Evolutionary conservation across 2,113 vertebrate genomes (phyloP).

Genomic region (Ictalurus furcatus): DNA sequence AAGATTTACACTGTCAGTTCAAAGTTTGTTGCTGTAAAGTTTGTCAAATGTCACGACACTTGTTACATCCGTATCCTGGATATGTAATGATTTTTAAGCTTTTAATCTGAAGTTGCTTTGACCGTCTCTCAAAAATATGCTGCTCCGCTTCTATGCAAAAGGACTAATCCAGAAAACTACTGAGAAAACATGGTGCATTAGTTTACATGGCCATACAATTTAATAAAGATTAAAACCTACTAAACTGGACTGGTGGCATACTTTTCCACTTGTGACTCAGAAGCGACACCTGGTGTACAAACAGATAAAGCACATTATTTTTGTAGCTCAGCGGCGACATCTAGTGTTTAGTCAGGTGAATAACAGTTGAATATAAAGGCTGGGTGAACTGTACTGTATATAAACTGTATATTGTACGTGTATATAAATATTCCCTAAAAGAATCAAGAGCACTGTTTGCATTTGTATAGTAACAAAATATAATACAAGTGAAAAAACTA

Average conservation of each 20-base stretch:
- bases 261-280: background rate
- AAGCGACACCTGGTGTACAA: background rate
- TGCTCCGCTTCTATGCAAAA: constrained; percentile 15
- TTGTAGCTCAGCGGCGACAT: background rate
- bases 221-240: background rate
- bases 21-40: background rate
- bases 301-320: background rate
- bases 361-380: background rate
- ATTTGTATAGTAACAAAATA: no score
- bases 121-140: background rate
- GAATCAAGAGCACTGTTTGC: background rate
- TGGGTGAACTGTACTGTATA: background rate
- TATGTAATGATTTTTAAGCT: background rate
- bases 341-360: background rate
- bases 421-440: background rate
- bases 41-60: background rate
- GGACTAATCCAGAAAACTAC: background rate
- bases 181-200: constrained; percentile 2
- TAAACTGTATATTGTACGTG: background rate
- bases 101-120: background rate
- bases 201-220: background rate
- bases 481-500: no score
- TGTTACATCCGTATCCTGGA: background rate
- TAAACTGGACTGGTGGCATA: background rate
- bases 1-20: background rate